Evolutionary conservation across 2,888 invertebrate genomes (phyloP), one percentile per base, ranked within the genome.

Genomic region (Noctua janthina): DNA sequence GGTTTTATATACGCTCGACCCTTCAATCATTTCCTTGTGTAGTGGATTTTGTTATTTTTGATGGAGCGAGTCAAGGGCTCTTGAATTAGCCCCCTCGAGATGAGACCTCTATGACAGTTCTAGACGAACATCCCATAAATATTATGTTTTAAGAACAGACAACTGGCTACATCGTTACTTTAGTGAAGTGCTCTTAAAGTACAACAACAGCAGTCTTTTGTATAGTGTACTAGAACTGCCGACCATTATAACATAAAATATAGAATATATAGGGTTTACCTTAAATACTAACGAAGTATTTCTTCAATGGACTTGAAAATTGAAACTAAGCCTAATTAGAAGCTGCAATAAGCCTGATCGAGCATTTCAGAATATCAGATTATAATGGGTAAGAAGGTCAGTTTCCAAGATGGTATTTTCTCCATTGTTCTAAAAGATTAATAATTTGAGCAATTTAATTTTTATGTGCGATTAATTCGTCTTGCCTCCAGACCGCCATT

Each of bases 391-490:
- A 67, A 62, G 39, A 43, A 74, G 76, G 71, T 77, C 73, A 67
- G 66, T 67, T 62, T 62, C 15, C 56, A 73, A 88, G 72, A 77
- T 64, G 54, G 23, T 51, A 81, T 75, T 79, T 77, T 70, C 51
- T 77, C 69, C 64, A 88, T 88, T 87, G 84, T 88, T 81, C 59
- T 68, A 39, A 67, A 88, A 86, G 66, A 87, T 87, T 87, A 78
- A 85, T 87, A 84, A 87, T 84, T 83, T 71, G n/a, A 80, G 83
- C 82, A 79, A 88, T 85, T 81, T 75, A 78, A 87, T 85, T 89
- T 88, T 88, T 88, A 89, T 89, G 88, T 87, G 75, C 86, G 74
- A 87, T 88, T 90, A 89, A 87, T 87, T 84, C 82, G 56, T 79
- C 59, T 76, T 78, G 79, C 71, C 59, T 79, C 77, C 74, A 78